Evolutionary conservation across 2,888 invertebrate genomes (phyloP).

Genomic region (Spisula solida): DNA sequence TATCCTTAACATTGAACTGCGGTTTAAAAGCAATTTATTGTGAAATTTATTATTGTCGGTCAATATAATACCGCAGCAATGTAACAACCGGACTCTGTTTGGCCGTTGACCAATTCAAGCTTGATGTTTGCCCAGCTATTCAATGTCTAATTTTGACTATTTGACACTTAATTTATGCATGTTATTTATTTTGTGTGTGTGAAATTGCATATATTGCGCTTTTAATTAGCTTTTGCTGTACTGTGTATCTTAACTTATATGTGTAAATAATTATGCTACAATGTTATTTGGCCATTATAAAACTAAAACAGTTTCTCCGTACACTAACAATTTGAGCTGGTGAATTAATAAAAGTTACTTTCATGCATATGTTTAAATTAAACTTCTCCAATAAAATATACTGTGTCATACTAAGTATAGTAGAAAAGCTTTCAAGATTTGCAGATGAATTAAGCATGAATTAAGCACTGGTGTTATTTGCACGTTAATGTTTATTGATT

Average conservation of each 20-base stretch:
- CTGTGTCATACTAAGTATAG: background rate
- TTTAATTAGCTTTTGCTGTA: background rate
- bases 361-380: slow-evolving; percentile 1
- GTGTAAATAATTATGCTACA: background rate
- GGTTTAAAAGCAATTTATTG: no score
- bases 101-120: background rate
- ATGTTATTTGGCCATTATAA: background rate
- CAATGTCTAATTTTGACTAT: background rate
- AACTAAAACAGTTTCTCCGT: background rate
- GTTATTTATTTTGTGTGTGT: background rate
- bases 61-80: no score
- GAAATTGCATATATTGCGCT: background rate
- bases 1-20: background rate
- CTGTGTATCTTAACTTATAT: background rate
- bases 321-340: background rate
- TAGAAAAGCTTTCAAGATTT: background rate
- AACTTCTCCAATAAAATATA: background rate
- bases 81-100: background rate
- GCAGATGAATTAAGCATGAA: background rate
- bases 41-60: no score
- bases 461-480: slow-evolving; percentile 24
- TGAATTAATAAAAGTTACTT: background rate
- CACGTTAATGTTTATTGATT: slow-evolving; percentile 15
- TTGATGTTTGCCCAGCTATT: background rate
- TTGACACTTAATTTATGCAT: background rate